Evolutionary conservation across 1,140 invertebrate species (phyloP), one percentile per base, ranked within the genome.

Genomic region (Dendrolimus kikuchii): DNA sequence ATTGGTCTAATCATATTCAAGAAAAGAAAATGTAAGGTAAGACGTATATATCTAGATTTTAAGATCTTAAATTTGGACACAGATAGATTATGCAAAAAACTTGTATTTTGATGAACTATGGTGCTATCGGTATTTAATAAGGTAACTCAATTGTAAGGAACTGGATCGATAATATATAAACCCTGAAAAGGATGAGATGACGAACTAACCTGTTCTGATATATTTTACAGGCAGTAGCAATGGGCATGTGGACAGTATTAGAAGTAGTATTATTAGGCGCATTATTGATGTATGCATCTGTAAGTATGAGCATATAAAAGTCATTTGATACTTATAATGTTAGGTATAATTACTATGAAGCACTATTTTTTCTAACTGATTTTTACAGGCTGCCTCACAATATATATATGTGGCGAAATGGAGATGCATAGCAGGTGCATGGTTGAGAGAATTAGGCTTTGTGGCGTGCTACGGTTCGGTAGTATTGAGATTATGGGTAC

Each of bases 391-490:
- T 52, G 90, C 95, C 44, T 90, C 95, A 45, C 92, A 94, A 73
- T 95, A 93, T 77, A 93, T 96, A 82, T 90, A 94, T 57, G 92
- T 93, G 53, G 92, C 92, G 38, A 89, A 91, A 46, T 89, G 91
- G 68, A 92, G 92, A 42, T 97, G 96, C 76, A 76, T 97, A 41
- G 76, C 95, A 53, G 92, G 95, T 68, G 94, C 95, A 2, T 98
- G 96, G 96, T 89, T 95, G 7, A 89, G 96, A 41, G 95, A 97
- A 81, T 83, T 97, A 9, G 96, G 96, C 9, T 98, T 98, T 81
- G 92, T 95, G 45, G 92, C 96, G 46, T 95, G 94, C 73, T 98
- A 98, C 82, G 96, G 96, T 10, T 94, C 95, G 8, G 94, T 98
- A 41, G 92, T 96, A 51, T 88, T 98, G 51, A 96, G 97, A 76